Conservation (phyloP, 30 jellyfish, hydroid and myxozoan genomes). For the Sanderia malayensis region DNA sequence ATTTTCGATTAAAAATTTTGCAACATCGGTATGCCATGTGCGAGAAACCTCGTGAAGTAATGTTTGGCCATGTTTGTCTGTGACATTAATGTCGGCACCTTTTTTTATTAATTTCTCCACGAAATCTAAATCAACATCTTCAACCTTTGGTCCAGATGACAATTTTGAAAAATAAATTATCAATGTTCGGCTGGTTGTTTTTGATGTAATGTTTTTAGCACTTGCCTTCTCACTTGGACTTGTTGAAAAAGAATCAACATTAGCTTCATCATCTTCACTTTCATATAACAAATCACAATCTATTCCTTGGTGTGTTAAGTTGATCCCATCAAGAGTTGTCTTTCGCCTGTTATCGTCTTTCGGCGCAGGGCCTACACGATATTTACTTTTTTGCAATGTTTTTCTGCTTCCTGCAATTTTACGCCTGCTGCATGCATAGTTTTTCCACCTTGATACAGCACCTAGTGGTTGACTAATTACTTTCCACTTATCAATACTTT, state of each 20-base stretch:
- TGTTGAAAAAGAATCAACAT: conserved; percentile 3
- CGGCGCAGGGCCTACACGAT: conserved; percentile 68
- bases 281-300: conserved; percentile 52
- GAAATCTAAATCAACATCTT: conserved; percentile 72
- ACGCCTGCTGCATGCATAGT: conserved; percentile 55
- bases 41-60: conserved; percentile 85
- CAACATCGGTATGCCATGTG: conserved; percentile 89
- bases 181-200: conserved; percentile 54
- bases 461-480: conserved; percentile 18
- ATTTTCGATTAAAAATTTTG: conserved; percentile 52
- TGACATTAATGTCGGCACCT: conserved; percentile 77
- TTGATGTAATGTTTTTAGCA: neutral
- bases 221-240: conserved; percentile 18
- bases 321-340: conserved; percentile 32
- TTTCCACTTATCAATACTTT: conserved; percentile 38
- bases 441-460: conserved; percentile 54
- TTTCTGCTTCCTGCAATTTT: neutral
- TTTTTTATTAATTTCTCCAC: conserved; percentile 63
- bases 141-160: conserved; percentile 32
- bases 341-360: conserved; percentile 15
- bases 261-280: conserved; percentile 50
- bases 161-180: conserved; percentile 71
- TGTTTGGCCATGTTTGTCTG: conserved; percentile 85
- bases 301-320: conserved; percentile 64
- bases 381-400: neutral